phyloP scores from a whole-genome alignment of 2,797 vertebrate genomes.

The Prionace glauca region DNA sequence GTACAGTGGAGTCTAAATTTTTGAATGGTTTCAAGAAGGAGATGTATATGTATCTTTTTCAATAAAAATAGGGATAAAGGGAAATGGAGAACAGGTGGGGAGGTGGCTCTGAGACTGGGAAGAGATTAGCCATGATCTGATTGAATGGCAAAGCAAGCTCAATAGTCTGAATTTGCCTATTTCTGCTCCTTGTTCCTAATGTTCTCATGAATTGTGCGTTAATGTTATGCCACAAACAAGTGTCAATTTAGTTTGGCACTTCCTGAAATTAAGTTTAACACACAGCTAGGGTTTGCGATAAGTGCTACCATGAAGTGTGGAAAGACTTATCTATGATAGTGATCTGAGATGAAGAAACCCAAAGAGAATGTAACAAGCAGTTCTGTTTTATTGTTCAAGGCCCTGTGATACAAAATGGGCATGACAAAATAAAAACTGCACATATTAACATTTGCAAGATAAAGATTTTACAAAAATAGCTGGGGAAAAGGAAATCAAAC shows the following conservation, averaged over 20 bases:
- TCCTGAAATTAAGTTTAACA: background rate
- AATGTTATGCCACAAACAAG: background rate
- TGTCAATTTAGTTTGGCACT: background rate
- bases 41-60: no score
- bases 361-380: background rate
- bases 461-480: background rate
- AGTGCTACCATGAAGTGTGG: background rate
- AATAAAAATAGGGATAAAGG: no score
- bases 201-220: background rate
- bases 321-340: background rate
- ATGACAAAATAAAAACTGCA: background rate
- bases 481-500: background rate
- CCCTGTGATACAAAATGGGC: background rate
- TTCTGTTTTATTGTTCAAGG: background rate
- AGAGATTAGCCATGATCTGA: no score
- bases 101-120: no score
- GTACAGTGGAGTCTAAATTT: no score
- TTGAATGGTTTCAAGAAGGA: no score
- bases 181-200: background rate
- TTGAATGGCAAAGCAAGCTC: no score
- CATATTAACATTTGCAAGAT: background rate
- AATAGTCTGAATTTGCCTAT: background rate
- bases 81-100: no score
- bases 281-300: background rate
- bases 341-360: background rate